Percentiles rank a stretch among this genome's conserved stretches.
These are phyloP conservation scores for Epirrhoe tristata DNA, from an alignment of 2,888 invertebrate species.

Conservation along the genomic window DNA sequence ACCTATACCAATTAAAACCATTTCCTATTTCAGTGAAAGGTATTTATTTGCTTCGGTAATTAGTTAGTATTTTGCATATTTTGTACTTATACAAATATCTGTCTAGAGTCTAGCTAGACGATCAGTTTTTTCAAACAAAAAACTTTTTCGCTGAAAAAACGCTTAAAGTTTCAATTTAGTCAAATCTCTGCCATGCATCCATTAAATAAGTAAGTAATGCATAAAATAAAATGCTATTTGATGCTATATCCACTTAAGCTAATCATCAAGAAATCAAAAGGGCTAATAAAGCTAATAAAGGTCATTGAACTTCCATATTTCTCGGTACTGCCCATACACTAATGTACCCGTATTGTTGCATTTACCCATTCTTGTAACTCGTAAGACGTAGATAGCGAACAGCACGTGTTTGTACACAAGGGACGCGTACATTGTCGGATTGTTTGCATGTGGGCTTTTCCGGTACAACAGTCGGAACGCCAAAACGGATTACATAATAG, in stretches of 20 bases:
- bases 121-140: too few species aligned
- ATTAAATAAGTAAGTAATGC: too few species aligned
- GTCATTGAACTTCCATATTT: neutral
- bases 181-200: too few species aligned
- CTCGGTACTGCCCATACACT: neutral
- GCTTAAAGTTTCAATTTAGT: too few species aligned
- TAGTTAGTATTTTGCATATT: too few species aligned
- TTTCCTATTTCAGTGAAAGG: neutral
- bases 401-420: constrained; percentile 20
- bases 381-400: constrained; percentile 21
- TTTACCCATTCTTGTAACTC: constrained; percentile 25
- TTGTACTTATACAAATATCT: too few species aligned
- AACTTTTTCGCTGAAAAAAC: too few species aligned
- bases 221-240: too few species aligned
- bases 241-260: too few species aligned
- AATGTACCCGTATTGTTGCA: constrained; percentile 17
- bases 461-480: constrained; percentile 44
- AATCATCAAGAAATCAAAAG: neutral
- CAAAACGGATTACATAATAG: constrained; percentile 2
- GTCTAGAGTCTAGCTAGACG: too few species aligned
- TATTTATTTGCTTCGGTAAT: neutral
- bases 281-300: neutral
- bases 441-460: constrained; percentile 53
- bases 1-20: neutral
- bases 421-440: constrained; percentile 43